Percentiles rank a stretch among this genome's conserved stretches.
Conservation (phyloP, 2,888 invertebrate species). For the Idaea aversata region DNA sequence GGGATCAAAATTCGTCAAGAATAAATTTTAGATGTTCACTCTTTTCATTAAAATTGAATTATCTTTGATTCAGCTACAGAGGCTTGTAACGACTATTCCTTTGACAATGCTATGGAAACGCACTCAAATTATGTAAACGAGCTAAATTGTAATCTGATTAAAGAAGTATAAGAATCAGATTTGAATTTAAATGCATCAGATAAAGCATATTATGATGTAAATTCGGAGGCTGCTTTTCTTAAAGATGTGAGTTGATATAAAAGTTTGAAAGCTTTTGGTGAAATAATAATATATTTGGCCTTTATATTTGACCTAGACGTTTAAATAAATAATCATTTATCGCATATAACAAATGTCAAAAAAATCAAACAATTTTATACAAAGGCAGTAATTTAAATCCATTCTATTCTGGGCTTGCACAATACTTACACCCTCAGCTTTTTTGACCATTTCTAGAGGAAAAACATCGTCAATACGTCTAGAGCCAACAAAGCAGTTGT, state of each 20-base stretch:
- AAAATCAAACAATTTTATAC: too few species aligned
- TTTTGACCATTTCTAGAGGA: too few species aligned
- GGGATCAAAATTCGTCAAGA: neutral
- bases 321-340: too few species aligned
- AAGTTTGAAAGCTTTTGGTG: neutral
- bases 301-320: too few species aligned
- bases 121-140: conserved; percentile 45
- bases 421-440: too few species aligned
- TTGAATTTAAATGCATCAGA: conserved; percentile 45
- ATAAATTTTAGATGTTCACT: neutral
- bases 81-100: conserved; percentile 53
- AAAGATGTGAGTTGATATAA: neutral
- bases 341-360: too few species aligned
- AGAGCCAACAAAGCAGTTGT: too few species aligned
- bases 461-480: too few species aligned
- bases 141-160: conserved; percentile 48
- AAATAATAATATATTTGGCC: neutral
- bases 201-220: conserved; percentile 52
- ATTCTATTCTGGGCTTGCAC: too few species aligned
- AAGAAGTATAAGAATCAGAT: conserved; percentile 48
- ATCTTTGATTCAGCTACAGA: conserved; percentile 62
- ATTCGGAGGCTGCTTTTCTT: conserved; percentile 23
- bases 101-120: conserved; percentile 47
- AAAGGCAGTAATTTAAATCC: too few species aligned
- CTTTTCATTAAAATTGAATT: neutral